Conservation (phyloP, 1,140 invertebrate genomes). For the Dendrolimus punctatus region DNA sequence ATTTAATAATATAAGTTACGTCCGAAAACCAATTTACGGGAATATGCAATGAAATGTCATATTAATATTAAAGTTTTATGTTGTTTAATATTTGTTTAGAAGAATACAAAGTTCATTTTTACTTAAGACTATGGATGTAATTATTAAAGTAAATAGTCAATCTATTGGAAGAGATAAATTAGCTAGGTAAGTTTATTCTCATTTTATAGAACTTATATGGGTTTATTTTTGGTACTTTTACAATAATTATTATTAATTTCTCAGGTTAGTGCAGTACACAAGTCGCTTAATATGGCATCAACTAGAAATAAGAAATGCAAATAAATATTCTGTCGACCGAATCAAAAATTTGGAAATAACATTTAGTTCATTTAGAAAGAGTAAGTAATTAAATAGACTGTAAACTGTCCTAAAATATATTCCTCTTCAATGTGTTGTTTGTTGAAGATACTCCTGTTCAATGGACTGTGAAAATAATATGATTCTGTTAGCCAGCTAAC, state of each 20-base stretch:
- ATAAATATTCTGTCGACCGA: conserved; percentile 63
- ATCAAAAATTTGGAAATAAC: conserved; percentile 57
- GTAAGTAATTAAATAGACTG: conserved; percentile 23
- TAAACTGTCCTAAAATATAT: too few relatives aligned
- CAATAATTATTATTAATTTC: conserved; percentile 7
- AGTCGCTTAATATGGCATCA: conserved; percentile 61
- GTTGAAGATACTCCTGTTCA: too few relatives aligned
- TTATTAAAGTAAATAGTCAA: conserved; percentile 60
- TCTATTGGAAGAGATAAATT: conserved; percentile 61
- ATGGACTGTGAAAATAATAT: too few relatives aligned
- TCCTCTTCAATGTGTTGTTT: too few relatives aligned
- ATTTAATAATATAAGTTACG: too few relatives aligned
- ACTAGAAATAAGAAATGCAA: conserved; percentile 53
- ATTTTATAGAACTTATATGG: not conserved
- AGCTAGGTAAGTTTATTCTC: conserved; percentile 35
- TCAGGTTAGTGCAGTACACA: conserved; percentile 54
- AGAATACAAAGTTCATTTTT: conserved; percentile 1
- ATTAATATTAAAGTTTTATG: too few relatives aligned
- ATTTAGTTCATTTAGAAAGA: conserved; percentile 59
- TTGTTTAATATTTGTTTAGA: not conserved
- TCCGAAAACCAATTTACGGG: too few relatives aligned
- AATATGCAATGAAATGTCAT: too few relatives aligned
- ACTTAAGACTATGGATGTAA: conserved; percentile 41
- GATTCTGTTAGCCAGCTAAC: too few relatives aligned
- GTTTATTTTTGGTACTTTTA: not conserved